Percentiles rank a stretch among this genome's conserved stretches.
Evolutionary conservation across 2,888 invertebrate genomes (phyloP).

Genomic region (Tricholauxania praeusta): DNA sequence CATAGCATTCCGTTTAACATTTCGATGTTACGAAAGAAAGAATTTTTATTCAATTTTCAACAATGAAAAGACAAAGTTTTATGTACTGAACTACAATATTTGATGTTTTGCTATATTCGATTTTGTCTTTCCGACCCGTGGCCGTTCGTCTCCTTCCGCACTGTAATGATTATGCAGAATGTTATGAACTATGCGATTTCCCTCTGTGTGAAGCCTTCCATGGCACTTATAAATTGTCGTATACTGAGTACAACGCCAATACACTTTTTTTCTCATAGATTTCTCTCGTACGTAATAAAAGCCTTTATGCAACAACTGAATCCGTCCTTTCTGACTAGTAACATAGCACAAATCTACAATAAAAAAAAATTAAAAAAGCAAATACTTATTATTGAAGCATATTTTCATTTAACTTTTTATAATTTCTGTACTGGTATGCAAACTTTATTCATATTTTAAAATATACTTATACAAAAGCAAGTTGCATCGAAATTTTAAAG

Average conservation of each 20-base stretch:
- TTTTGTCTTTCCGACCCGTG: constrained; percentile 45
- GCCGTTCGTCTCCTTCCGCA: constrained; percentile 43
- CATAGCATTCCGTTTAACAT: no score
- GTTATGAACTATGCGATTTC: constrained; percentile 57
- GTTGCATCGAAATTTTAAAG: no score
- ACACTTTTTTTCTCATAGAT: constrained; percentile 60
- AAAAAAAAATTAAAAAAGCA: constrained; percentile 6
- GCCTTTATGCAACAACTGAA: constrained; percentile 57
- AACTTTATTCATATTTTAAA: constrained; percentile 1
- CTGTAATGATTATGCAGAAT: constrained; percentile 62
- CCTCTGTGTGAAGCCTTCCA: constrained; percentile 62
- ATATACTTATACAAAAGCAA: neutral
- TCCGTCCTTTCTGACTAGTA: constrained; percentile 65
- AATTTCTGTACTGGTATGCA: neutral
- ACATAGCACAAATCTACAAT: constrained; percentile 49
- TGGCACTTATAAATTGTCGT: constrained; percentile 63
- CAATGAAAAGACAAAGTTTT: neutral
- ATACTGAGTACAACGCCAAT: constrained; percentile 67
- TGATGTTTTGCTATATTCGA: constrained; percentile 21
- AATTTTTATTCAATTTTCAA: constrained; percentile 20
- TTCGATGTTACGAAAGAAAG: no score
- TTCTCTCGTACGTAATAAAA: constrained; percentile 65
- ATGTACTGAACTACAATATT: constrained; percentile 16
- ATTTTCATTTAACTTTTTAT: neutral
- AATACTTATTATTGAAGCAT: neutral